Conservation (phyloP, 2,888 invertebrate genomes). For the Agrochola circellaris region DNA sequence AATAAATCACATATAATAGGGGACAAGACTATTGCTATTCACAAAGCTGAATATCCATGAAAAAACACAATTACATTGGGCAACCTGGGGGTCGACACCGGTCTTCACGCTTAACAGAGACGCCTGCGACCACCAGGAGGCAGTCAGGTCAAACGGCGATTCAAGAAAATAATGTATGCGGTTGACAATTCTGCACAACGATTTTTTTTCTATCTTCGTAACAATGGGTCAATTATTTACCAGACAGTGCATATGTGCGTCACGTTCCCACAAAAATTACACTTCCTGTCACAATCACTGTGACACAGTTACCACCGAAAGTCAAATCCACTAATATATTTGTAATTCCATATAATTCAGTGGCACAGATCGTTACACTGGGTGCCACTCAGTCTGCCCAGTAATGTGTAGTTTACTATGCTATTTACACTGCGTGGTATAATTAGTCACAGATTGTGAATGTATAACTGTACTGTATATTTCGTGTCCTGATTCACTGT, state of each 20-base stretch:
- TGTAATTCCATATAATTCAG: conserved; percentile 62
- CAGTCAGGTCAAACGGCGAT: background rate
- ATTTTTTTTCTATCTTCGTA: background rate
- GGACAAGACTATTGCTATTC: background rate
- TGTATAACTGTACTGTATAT: conserved; percentile 48
- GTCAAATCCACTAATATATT: conserved; percentile 52
- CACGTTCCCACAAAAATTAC: conserved; percentile 33
- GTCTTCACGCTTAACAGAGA: background rate
- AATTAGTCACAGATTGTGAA: conserved; percentile 58
- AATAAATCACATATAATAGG: too few species aligned
- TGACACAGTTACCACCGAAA: conserved; percentile 53
- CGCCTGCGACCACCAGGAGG: background rate
- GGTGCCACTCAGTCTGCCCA: conserved; percentile 58
- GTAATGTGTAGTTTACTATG: conserved; percentile 39
- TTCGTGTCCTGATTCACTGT: conserved; percentile 64
- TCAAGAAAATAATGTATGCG: background rate
- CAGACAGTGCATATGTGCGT: conserved; percentile 36
- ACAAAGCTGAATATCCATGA: background rate
- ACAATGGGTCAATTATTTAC: conserved; percentile 47
- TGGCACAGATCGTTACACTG: conserved; percentile 55
- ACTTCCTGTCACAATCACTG: conserved; percentile 40
- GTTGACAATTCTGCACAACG: background rate
- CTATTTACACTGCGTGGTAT: conserved; percentile 48
- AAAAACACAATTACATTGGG: conserved; percentile 1
- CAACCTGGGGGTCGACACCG: background rate